A percentile compares a stretch with the other conserved stretches of the same genome.
Evolutionary conservation across 2,888 invertebrate species (phyloP).

Genomic region (Drosophila conformis): DNA sequence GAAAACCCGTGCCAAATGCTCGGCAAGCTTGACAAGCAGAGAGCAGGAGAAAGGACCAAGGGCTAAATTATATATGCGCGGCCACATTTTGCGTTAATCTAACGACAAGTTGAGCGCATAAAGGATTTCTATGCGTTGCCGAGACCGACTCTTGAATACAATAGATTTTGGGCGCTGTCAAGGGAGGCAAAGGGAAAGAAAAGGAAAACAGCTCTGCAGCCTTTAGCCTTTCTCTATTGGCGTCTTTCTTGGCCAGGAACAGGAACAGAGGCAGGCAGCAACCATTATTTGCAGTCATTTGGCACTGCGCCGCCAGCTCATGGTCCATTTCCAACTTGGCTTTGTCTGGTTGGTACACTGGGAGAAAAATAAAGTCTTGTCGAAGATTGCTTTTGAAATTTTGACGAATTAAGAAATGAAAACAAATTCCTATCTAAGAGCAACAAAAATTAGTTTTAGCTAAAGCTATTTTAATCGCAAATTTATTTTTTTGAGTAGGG

Average conservation of each 20-base stretch:
- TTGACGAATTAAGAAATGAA: background rate
- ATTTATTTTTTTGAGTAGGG: background rate
- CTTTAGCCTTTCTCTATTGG: conserved; percentile 24
- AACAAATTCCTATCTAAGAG: background rate
- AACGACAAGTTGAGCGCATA: conserved; percentile 77
- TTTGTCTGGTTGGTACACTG: conserved; percentile 41
- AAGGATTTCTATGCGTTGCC: conserved; percentile 75
- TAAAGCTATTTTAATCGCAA: background rate
- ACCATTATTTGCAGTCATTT: conserved; percentile 79
- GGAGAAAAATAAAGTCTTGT: background rate
- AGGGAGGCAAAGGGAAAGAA: background rate
- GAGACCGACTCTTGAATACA: conserved; percentile 38
- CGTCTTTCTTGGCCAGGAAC: conserved; percentile 18
- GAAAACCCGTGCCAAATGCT: conserved; percentile 39
- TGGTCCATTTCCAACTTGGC: conserved; percentile 42
- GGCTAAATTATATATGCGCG: conserved; percentile 71
- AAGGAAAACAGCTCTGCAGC: conserved; percentile 4
- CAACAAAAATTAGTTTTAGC: background rate
- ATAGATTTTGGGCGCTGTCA: conserved; percentile 39
- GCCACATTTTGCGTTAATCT: conserved; percentile 79
- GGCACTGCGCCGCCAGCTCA: conserved; percentile 53
- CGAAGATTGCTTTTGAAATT: background rate
- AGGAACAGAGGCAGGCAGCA: conserved; percentile 18
- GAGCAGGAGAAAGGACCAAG: background rate
- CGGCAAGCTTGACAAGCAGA: conserved; percentile 1